Evolutionary conservation across 2,888 invertebrate species (phyloP), one percentile per base, ranked within the genome.

Genomic region (Clivina fossor): DNA sequence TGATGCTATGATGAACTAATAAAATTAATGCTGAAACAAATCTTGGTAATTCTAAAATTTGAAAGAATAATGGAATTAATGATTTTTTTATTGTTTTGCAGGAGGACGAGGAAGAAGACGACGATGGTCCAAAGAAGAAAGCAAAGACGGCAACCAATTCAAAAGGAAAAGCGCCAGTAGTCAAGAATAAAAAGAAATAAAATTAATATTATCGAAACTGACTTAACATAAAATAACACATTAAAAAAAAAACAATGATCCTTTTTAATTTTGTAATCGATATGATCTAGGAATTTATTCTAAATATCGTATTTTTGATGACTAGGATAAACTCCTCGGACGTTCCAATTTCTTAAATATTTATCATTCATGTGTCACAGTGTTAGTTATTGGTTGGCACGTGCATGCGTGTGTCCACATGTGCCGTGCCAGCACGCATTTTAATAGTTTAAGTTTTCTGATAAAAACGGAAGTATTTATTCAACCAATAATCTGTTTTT

Each of bases 71-170:
- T n/a, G n/a, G n/a, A n/a, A n/a, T n/a, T n/a, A n/a, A n/a, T n/a
- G n/a, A n/a, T n/a, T n/a, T n/a, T n/a, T n/a, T n/a, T n/a, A n/a
- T n/a, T n/a, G n/a, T n/a, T 44, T 74, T 72, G 54, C 70, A 80
- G 80, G 80, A 80, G 66, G 78, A 80, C 57, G 86, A 86, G 58
- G 85, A 85, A 51, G 85, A 86, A 16, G 88, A 88, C 60, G 88
- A 88, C 16, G 86, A 85, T 32, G 85, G 86, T 73, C 86, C 88
- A 66, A 88, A 89, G 76, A 85, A 84, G 74, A 89, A 89, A 76
- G 85, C 86, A 69, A 82, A 84, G 74, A 87, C 87, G 77, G 76
- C 86, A 73, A 81, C 83, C 66, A 84, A 83, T 68, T 78, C 82
- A 69, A 83, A 83, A 74, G 85, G 83, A 68, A 86, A 86, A 76